Base-by-base conservation (phyloP, 2,888 invertebrate species). In the Pachydiplax longipennis region DNA sequence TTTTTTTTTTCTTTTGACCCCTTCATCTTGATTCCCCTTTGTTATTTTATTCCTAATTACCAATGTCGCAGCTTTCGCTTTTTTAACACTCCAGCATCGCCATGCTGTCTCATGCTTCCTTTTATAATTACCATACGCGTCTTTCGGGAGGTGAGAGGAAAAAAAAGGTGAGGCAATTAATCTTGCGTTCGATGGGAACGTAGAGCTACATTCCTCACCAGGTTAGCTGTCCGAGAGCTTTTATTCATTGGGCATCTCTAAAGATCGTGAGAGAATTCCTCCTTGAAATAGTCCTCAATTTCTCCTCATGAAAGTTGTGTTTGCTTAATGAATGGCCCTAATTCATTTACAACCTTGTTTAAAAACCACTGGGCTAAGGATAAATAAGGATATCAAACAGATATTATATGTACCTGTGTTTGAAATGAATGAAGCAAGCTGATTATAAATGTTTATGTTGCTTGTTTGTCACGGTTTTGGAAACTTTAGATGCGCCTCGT, bases 31-130 rank as follows among this genome's bases (percentile, higher is more conserved):
- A 61, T 61, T 48, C 87, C 61, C 87, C 58, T 87, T 87, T 87
- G 61, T 87, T 87, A 87, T 87, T 87, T 87, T 87, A 37, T 87
- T 61, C 87, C 25, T 87, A 61, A 87, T 58, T 87, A 87, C 61
- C 61, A 37, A 61, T 61, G 87, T 37, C 87, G 37, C n/a, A 31
- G 61, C 65, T 58, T 37, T 87, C 61, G n/a, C 10, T 87, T 87
- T 65, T 65, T 35, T 53, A 18, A 61, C 87, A 61, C 87, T n/a
- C 87, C 13, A 87, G 61, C 61, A 87, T 37, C 87, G 87, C 87
- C 87, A 61, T 61, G 87, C 87, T 87, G 87, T 87, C 87, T 87
- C 87, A 61, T 61, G 37, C 65, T 40, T 65, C 58, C 58, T 37
- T 87, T 48, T 61, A 48, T 87, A 87, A 87, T 87, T 87, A 87